A percentile compares a stretch with the other conserved stretches of the same genome.
Evolutionary conservation across 2,888 invertebrate genomes (phyloP).

Genomic region (Dryobotodes eremita): DNA sequence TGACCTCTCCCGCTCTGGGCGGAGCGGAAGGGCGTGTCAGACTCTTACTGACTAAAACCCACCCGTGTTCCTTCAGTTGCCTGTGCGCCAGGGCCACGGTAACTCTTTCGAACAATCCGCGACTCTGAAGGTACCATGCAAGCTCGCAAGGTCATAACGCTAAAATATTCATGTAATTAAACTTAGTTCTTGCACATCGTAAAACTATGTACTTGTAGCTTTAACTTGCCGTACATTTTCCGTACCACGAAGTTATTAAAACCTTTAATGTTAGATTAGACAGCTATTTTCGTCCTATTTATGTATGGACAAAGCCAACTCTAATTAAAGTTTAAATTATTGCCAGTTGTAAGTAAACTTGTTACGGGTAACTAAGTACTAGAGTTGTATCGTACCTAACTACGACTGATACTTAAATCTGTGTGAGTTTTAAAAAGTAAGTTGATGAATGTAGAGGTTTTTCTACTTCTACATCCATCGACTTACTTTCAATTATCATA

Average conservation of each 20-base stretch:
- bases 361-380: background rate
- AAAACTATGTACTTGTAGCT: constrained; percentile 23
- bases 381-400: background rate
- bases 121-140: background rate
- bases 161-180: constrained; percentile 27
- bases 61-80: no score
- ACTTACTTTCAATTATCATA: no score
- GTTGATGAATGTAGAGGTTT: no score
- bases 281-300: constrained; percentile 29
- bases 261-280: constrained; percentile 41
- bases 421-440: no score
- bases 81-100: no score
- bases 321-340: constrained; percentile 52
- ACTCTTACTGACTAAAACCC: no score
- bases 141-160: background rate
- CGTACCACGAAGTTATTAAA: constrained; percentile 29
- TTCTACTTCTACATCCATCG: no score
- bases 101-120: no score
- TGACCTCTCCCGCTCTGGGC: no score
- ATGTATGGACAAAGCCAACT: constrained; percentile 29
- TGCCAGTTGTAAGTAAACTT: background rate
- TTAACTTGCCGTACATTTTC: constrained; percentile 7
- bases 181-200: constrained; percentile 19
- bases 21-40: no score
- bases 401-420: background rate